Conservation (phyloP, 2,888 invertebrate species). For the Pseudanteris insignis region DNA sequence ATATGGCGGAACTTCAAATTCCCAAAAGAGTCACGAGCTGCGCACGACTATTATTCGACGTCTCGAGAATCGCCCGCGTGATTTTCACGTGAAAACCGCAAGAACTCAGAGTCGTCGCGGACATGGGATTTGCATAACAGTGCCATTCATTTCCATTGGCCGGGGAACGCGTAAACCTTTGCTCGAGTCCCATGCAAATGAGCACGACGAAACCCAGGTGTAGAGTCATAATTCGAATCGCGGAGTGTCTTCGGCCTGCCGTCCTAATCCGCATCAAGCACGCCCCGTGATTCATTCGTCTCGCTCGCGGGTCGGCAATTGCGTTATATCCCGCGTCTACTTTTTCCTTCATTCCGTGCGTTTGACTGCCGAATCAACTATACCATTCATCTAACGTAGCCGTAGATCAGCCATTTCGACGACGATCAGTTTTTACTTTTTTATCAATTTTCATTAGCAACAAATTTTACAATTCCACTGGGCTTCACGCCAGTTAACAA, state of each 20-base stretch:
- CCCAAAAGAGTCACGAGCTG: slow-evolving; percentile 21
- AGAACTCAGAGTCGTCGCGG: slow-evolving; percentile 47
- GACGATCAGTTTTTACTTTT: too few species aligned
- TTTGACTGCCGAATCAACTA: too few species aligned
- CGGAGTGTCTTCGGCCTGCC: slow-evolving; percentile 24
- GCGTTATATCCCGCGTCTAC: too few species aligned
- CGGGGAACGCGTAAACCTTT: slow-evolving; percentile 49
- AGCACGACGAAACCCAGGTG: slow-evolving; percentile 52
- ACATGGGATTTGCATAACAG: slow-evolving; percentile 57
- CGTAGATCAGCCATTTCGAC: too few species aligned
- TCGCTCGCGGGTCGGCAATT: slow-evolving; percentile 30
- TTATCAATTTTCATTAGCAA: too few species aligned
- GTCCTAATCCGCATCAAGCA: slow-evolving; percentile 26
- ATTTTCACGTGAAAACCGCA: slow-evolving; percentile 40
- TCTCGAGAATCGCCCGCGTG: slow-evolving; percentile 47
- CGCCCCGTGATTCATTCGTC: slow-evolving; percentile 38
- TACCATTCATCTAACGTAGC: too few species aligned
- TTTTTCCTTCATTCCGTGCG: too few species aligned
- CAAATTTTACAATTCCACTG: too few species aligned
- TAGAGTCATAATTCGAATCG: slow-evolving; percentile 52
- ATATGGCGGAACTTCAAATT: slow-evolving; percentile 46
- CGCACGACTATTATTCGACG: slow-evolving; percentile 53
- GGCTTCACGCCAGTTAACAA: too few species aligned
- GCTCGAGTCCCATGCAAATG: slow-evolving; percentile 57
- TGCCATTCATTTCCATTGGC: slow-evolving; percentile 55